phyloP scores from a whole-genome alignment of 2,888 invertebrate genomes.

The Macrophya alboannulata region DNA sequence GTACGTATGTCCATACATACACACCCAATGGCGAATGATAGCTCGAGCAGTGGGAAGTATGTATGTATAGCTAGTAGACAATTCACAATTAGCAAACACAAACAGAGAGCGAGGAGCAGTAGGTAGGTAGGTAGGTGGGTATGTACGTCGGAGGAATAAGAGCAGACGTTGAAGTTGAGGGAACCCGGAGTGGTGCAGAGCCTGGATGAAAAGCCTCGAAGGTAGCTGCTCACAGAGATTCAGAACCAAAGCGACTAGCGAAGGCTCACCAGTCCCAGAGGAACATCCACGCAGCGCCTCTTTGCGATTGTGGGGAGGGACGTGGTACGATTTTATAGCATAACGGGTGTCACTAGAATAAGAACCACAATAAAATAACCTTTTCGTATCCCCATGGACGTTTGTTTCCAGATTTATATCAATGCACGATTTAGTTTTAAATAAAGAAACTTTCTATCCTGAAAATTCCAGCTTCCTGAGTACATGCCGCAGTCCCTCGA shows the following conservation, averaged over 20 bases:
- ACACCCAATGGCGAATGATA: neutral
- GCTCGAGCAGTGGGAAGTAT: constrained; percentile 10
- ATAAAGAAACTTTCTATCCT: neutral
- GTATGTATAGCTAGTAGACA: constrained; percentile 74
- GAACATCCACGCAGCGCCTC: constrained; percentile 52
- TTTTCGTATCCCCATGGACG: neutral
- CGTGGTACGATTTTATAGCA: neutral
- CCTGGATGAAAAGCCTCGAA: constrained; percentile 48
- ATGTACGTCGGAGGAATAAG: constrained; percentile 25
- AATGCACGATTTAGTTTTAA: neutral
- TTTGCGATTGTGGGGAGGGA: constrained; percentile 38
- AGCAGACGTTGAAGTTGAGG: constrained; percentile 50
- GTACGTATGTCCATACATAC: neutral
- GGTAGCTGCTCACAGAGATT: constrained; percentile 43
- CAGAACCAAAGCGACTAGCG: constrained; percentile 71
- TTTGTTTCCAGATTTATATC: neutral
- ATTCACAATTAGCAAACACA: constrained; percentile 80
- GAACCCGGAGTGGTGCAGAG: constrained; percentile 41
- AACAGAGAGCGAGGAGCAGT: constrained; percentile 59
- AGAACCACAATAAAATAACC: neutral
- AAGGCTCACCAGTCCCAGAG: constrained; percentile 65
- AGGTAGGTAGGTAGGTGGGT: neutral
- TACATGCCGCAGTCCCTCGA: neutral
- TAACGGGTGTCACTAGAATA: constrained; percentile 34
- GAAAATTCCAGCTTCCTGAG: neutral